Evolutionary conservation across 2,113 vertebrate species (phyloP), one percentile per base, ranked within the genome.

Genomic region (Calidris pygmaea): DNA sequence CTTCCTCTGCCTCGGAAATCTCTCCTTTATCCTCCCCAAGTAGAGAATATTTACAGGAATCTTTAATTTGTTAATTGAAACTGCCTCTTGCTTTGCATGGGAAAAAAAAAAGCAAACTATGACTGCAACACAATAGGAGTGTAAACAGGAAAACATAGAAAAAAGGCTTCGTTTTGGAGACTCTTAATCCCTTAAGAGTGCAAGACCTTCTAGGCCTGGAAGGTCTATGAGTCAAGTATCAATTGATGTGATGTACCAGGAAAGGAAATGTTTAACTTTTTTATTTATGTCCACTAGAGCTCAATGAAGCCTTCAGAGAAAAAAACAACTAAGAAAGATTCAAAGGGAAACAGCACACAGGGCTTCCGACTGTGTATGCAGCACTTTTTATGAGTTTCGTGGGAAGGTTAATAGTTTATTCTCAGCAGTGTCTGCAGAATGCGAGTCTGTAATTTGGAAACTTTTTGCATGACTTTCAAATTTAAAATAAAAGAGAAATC

Each of bases 51-150:
- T 92, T 94, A 85, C 80, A 77, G 85, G 70, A 74, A 72, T 88
- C 50, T 93, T 37, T 68, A 67, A 76, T 62, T 95, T 83, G 17
- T 95, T 89, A 95, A 89, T 66, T 89, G 50, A 92, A 93, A 90
- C 73, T 68, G 9, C 17, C 77, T 87, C 75, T 91, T 95, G 29
- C 63, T 81, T 62, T 87, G 23, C 53, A 56, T 53, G 47, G 27
- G 12, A 43, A 55, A 47, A 47, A 72, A 80, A 77, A 73, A 60
- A 1, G 14, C 47, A 43, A 65, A 73, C 32, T 62, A 58, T 1
- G 9, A 45, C 30, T 85, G 74, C 34, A 78, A 66, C 30, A 76
- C 30, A 62, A 73, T 89, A 65, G 76, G 82, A 91, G 56, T 20
- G 14, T 91, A 92, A 95, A 85, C 89, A 93, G 81, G 91, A 93